Evolutionary conservation across 2,113 vertebrate species (phyloP).

Genomic region (Eublepharis macularius): DNA sequence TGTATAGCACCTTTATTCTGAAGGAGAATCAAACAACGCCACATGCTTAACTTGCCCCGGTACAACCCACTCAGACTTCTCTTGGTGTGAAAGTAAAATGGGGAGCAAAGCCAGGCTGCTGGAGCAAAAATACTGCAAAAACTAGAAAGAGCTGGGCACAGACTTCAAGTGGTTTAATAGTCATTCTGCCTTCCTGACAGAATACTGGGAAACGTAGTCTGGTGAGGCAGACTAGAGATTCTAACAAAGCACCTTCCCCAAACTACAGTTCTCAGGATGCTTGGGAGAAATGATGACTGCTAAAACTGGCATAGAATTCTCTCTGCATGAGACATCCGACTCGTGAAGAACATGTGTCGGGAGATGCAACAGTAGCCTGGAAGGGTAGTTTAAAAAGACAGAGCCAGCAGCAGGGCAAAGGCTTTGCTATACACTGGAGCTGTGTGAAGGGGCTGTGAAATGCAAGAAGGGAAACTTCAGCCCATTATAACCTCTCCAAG

Average conservation of each 20-base stretch:
- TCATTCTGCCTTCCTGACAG: not conserved
- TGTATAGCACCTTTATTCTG: fast-evolving
- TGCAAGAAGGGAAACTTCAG: too few species aligned
- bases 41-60: fast-evolving
- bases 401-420: too few species aligned
- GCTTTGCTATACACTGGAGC: too few species aligned
- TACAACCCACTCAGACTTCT: conserved; percentile 7
- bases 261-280: not conserved
- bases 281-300: not conserved
- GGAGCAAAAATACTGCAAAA: not conserved
- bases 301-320: not conserved
- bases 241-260: not conserved
- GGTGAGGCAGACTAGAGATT: not conserved
- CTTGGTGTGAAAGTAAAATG: not conserved
- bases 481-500: too few species aligned
- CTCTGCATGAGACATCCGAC: too few species aligned
- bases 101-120: not conserved
- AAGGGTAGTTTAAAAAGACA: too few species aligned
- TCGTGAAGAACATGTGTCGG: too few species aligned
- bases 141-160: not conserved
- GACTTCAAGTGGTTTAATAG: not conserved
- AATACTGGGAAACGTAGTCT: not conserved
- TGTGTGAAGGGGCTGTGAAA: too few species aligned
- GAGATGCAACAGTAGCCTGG: too few species aligned
- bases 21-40: not conserved